phyloP scores from a whole-genome alignment of 2,797 vertebrate genomes.

The Falco berigora region DNA sequence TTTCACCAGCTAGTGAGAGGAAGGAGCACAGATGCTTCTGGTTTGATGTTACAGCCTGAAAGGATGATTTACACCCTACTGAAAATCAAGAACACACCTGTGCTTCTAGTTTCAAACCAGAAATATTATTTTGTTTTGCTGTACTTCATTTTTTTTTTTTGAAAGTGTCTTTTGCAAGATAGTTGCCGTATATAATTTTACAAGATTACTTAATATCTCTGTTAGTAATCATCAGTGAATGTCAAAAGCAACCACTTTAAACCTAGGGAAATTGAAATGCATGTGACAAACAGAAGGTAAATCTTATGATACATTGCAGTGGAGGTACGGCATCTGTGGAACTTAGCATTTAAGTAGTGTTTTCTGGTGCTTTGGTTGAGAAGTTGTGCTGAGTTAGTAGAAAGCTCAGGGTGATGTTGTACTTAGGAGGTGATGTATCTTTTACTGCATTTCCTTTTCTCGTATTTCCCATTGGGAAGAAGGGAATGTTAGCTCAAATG shows the following conservation, averaged over 20 bases:
- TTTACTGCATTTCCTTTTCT: background rate
- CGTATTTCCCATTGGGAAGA: background rate
- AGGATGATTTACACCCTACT: background rate
- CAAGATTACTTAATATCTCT: background rate
- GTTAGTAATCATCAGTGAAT: background rate
- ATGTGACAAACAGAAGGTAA: background rate
- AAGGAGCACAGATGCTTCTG: background rate
- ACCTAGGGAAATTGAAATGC: background rate
- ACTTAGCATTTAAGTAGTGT: background rate
- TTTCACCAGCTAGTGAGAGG: accelerated
- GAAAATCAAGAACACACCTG: background rate
- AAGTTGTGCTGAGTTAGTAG: background rate
- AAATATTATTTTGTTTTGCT: background rate
- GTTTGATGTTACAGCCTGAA: background rate
- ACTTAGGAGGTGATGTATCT: background rate
- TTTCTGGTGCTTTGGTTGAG: background rate
- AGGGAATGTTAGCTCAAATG: background rate
- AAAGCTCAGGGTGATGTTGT: background rate
- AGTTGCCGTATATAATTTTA: background rate
- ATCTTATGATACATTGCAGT: background rate
- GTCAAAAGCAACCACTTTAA: background rate
- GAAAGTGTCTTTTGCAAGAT: background rate
- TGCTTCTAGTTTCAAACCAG: background rate
- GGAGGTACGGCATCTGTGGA: background rate
- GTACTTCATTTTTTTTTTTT: background rate